These are phyloP conservation scores for Luidia sarsii DNA, from an alignment of 53 echinoderm and acorn worm genomes.

Conservation along the genomic window DNA sequence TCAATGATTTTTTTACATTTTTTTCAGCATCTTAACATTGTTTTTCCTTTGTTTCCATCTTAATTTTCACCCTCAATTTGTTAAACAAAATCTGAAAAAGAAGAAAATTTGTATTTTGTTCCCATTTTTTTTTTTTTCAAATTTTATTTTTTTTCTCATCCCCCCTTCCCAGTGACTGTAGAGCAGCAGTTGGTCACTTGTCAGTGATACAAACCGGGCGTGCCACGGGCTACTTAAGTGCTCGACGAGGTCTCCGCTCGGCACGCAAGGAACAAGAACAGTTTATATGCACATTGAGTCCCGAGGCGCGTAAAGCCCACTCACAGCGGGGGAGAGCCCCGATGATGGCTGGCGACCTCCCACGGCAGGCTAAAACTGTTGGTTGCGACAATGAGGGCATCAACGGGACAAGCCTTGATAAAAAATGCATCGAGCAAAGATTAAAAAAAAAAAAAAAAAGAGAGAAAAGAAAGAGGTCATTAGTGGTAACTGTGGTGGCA, in stretches of 20 bases:
- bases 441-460: constrained; percentile 54
- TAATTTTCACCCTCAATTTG: too few relatives aligned
- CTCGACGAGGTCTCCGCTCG: too few relatives aligned
- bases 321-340: constrained; percentile 41
- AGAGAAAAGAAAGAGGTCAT: too few relatives aligned
- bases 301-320: constrained; percentile 37
- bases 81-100: too few relatives aligned
- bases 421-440: constrained; percentile 54
- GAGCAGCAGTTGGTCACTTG: constrained; percentile 40
- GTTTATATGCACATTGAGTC: constrained; percentile 38
- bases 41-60: too few relatives aligned
- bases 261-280: constrained; percentile 31
- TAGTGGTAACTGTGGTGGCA: constrained; percentile 49
- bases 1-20: too few relatives aligned
- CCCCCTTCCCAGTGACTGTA: too few relatives aligned
- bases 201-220: constrained; percentile 54
- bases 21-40: too few relatives aligned
- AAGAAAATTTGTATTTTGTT: too few relatives aligned
- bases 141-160: too few relatives aligned
- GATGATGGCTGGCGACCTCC: constrained; percentile 11
- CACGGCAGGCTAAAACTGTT: constrained; percentile 51
- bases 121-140: too few relatives aligned
- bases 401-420: constrained; percentile 52
- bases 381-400: constrained; percentile 57
- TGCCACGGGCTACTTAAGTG: too few relatives aligned